Evolutionary conservation across 1,140 invertebrate genomes (phyloP).

Genomic region (Centruroides sculpturatus): DNA sequence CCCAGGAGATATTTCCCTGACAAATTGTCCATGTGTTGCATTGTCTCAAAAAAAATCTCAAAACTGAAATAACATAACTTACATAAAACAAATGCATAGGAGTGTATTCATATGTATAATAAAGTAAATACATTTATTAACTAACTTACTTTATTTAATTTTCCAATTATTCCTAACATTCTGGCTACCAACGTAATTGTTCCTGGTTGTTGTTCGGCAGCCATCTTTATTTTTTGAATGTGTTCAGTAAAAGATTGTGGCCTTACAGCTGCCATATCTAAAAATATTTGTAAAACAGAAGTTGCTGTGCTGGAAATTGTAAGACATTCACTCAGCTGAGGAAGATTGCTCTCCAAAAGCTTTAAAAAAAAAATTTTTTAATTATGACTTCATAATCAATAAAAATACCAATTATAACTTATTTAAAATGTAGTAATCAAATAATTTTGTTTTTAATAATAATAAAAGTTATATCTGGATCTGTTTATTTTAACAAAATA

Average conservation of each 20-base stretch:
- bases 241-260: conserved; percentile 51
- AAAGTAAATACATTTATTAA: neutral
- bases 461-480: too few relatives aligned
- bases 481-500: too few relatives aligned
- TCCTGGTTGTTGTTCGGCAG: conserved; percentile 48
- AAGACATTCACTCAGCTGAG: conserved; percentile 58
- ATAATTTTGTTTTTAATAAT: too few relatives aligned
- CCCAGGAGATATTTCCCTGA: too few relatives aligned
- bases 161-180: conserved; percentile 30
- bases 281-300: conserved; percentile 56
- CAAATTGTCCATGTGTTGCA: too few relatives aligned
- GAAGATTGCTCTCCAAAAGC: conserved; percentile 56
- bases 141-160: conserved; percentile 24
- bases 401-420: neutral
- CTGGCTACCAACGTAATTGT: conserved; percentile 35
- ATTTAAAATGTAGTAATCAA: too few relatives aligned
- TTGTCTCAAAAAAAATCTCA: too few relatives aligned
- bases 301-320: conserved; percentile 38
- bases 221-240: conserved; percentile 45
- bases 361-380: conserved; percentile 23
- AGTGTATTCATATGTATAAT: too few relatives aligned
- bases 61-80: too few relatives aligned
- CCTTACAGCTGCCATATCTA: conserved; percentile 51
- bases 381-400: conserved; percentile 3
- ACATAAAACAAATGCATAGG: too few relatives aligned